phyloP scores from a whole-genome alignment of 2,113 vertebrate genomes.

The Trogon surrucura region DNA sequence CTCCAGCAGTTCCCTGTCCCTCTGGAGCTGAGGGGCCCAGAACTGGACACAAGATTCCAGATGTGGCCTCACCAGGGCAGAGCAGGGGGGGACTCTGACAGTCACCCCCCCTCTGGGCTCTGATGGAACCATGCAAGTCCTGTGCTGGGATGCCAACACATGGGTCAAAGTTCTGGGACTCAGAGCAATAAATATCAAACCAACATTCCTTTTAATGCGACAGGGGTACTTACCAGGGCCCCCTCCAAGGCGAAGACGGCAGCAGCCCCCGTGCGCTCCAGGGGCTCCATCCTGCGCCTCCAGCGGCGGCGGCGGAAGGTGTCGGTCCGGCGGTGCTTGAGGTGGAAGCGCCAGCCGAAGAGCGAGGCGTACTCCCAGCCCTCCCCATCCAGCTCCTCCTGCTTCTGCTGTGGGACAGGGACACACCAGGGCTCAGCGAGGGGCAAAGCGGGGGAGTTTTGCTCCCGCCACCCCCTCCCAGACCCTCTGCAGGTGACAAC shows the following conservation, averaged over 20 bases:
- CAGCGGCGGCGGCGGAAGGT: slow-evolving; percentile 91
- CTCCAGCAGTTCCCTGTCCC: too few relatives aligned
- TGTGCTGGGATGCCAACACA: too few relatives aligned
- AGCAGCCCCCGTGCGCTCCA: slow-evolving; percentile 88
- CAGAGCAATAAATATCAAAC: too few relatives aligned
- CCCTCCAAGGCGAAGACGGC: slow-evolving; percentile 96
- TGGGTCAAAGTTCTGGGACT: too few relatives aligned
- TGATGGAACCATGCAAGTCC: too few relatives aligned
- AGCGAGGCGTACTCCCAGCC: slow-evolving; percentile 97
- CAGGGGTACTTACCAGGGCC: slow-evolving; percentile 76
- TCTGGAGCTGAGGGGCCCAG: too few relatives aligned
- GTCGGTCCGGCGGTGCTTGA: slow-evolving; percentile 88
- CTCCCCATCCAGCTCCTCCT: slow-evolving; percentile 85
- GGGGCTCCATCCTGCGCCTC: slow-evolving; percentile 93
- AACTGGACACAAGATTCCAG: too few relatives aligned
- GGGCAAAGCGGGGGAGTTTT: background rate
- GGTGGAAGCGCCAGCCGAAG: slow-evolving; percentile 96
- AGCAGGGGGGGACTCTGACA: too few relatives aligned
- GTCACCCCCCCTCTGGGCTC: too few relatives aligned
- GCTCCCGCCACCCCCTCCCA: background rate
- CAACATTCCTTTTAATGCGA: too few relatives aligned
- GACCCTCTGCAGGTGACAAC: background rate
- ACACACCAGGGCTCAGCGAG: rapidly evolving
- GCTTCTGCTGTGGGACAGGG: slow-evolving; percentile 79
- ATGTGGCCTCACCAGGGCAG: too few relatives aligned